phyloP scores from a whole-genome alignment of 2,888 invertebrate species.

The Agonopterix heracliana region DNA sequence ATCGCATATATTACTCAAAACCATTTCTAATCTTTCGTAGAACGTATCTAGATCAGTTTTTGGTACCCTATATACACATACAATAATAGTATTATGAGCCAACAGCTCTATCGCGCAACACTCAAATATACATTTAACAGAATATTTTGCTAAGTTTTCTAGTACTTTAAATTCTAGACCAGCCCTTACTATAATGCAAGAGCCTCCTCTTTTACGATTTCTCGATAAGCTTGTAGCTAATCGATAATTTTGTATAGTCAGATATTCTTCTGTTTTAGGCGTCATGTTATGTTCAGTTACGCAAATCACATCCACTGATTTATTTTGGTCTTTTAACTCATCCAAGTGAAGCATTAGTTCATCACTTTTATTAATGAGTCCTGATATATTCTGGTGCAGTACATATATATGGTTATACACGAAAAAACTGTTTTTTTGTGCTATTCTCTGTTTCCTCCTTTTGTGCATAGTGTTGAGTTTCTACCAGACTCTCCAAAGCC shows the following conservation, averaged over 20 bases:
- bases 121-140: conserved; percentile 4
- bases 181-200: conserved; percentile 6
- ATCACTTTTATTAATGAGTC: conserved; percentile 7
- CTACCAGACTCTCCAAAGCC: no score
- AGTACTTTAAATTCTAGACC: neutral
- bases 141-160: neutral
- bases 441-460: neutral
- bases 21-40: neutral
- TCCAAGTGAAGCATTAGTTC: conserved; percentile 2
- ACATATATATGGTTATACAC: conserved; percentile 5
- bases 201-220: conserved; percentile 8
- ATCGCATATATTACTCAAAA: neutral
- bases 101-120: conserved; percentile 4
- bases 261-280: neutral
- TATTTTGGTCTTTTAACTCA: neutral
- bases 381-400: conserved; percentile 7
- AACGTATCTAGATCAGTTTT: neutral
- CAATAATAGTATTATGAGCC: conserved; percentile 2
- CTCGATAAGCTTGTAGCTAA: conserved; percentile 5
- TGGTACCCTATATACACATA: conserved; percentile 6
- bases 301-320: conserved; percentile 9
- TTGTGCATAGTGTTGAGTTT: neutral
- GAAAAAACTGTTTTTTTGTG: conserved; percentile 4
- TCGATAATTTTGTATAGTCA: conserved; percentile 4
- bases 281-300: conserved; percentile 15